A percentile compares a stretch with the other conserved stretches of the same genome.
Conservation (phyloP, 1,140 invertebrate genomes). For the Tetragnatha versicolor region DNA sequence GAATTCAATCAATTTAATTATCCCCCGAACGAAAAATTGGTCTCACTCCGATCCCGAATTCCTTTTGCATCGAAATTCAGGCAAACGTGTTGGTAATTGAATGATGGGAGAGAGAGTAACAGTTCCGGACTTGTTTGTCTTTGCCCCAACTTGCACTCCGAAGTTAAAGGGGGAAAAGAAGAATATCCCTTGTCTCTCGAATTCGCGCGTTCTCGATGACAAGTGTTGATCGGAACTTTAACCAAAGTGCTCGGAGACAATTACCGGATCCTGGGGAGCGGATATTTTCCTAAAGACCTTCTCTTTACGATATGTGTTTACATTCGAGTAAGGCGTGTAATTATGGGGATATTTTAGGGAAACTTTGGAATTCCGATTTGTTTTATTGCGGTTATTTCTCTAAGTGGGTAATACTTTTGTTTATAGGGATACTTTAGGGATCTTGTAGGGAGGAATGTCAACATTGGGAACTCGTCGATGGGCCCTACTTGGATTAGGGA, state of each 20-base stretch:
- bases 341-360: no score
- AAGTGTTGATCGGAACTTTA: conserved; percentile 39
- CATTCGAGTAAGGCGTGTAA: neutral
- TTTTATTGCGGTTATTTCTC: no score
- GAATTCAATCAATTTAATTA: conserved; percentile 54
- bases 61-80: conserved; percentile 27
- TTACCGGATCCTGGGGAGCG: conserved; percentile 12
- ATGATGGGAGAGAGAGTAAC: conserved; percentile 45
- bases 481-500: no score
- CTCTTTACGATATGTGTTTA: conserved; percentile 7
- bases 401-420: no score
- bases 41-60: neutral
- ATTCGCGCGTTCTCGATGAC: conserved; percentile 30
- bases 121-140: conserved; percentile 39
- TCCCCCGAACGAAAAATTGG: conserved; percentile 48
- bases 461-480: no score
- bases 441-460: no score
- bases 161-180: conserved; percentile 21
- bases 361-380: no score
- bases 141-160: conserved; percentile 26
- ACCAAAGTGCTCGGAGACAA: conserved; percentile 45
- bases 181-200: conserved; percentile 13
- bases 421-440: no score
- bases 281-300: conserved; percentile 24
- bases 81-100: conserved; percentile 53